Base-by-base conservation (phyloP, 2,113 vertebrate species). In the Bos indicus region DNA sequence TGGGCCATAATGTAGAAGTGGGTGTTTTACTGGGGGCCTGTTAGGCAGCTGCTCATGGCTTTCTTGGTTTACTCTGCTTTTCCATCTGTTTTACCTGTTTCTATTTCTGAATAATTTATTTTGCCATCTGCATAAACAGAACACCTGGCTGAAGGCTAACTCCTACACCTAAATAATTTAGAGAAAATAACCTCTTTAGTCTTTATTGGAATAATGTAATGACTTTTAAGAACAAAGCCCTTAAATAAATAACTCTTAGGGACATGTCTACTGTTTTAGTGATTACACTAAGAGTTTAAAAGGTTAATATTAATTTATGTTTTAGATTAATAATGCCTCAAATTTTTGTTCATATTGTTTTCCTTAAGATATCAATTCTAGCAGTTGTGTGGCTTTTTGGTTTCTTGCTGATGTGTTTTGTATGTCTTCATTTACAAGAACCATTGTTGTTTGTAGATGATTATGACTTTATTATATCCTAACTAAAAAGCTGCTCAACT, bases 61-160 rank as follows among this genome's bases (percentile, higher is more conserved):
- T 98, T 99, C 99, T 99, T 98, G 95, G 96, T 99, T 99, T 99
- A 98, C 98, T 48, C 78, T 97, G 98, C 99, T 99, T 99, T 99
- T 98, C 99, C 99, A 99, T 99, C 99, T 99, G 99, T 98, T 99
- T 99, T 99, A 99, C 99, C 99, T 99, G 99, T 98, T 98, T 99
- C 98, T 97, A 96, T 97, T 98, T 97, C 98, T 99, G 98, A 99
- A 99, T 99, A 99, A 99, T 99, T 99, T 98, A 99, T 98, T 97
- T 98, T 96, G 92, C 99, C 99, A 99, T 99, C 99, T 99, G 98
- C 98, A 99, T 99, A 98, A 99, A 99, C 98, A 98, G 97, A 98
- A 98, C 99, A 99, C 98, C 99, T 99, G 98, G 99, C 99, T 98
- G 97, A 98, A 98, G 98, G 98, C 98, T 99, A 99, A 98, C 98